Conservation (phyloP, 2,888 invertebrate genomes). For the Selenia dentaria region DNA sequence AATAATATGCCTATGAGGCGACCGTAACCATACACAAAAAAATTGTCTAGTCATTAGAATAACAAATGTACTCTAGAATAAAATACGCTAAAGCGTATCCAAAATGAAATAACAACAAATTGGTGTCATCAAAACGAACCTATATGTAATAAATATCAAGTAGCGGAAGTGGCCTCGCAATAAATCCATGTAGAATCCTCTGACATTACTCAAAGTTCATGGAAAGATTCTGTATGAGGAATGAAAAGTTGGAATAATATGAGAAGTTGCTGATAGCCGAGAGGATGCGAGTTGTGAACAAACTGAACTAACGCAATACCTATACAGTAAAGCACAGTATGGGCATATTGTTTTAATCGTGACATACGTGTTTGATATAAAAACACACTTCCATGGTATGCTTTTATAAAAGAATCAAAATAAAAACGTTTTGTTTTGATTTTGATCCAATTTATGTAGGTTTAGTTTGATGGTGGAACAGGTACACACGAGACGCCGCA, state of each 20-base stretch:
- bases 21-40: too few relatives aligned
- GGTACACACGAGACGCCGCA: too few relatives aligned
- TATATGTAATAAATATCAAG: constrained; percentile 16
- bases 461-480: too few relatives aligned
- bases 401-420: too few relatives aligned
- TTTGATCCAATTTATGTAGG: too few relatives aligned
- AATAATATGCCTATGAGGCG: too few relatives aligned
- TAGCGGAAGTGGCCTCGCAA: constrained; percentile 16
- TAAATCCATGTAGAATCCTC: constrained; percentile 22
- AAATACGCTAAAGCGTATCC: neutral
- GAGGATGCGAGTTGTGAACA: constrained; percentile 12
- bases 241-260: constrained; percentile 32
- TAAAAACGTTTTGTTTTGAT: too few relatives aligned
- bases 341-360: neutral
- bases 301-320: constrained; percentile 3
- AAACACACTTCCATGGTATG: too few relatives aligned
- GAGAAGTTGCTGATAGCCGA: constrained; percentile 34
- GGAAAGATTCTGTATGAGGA: constrained; percentile 25
- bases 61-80: too few relatives aligned
- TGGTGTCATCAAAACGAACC: constrained; percentile 5
- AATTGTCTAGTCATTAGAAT: too few relatives aligned
- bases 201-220: constrained; percentile 31
- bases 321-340: neutral
- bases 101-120: constrained; percentile 1
- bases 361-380: too few relatives aligned